Evolutionary conservation across 2,888 invertebrate genomes (phyloP), one percentile per base, ranked within the genome.

Genomic region (Temnothorax rugatulus): DNA sequence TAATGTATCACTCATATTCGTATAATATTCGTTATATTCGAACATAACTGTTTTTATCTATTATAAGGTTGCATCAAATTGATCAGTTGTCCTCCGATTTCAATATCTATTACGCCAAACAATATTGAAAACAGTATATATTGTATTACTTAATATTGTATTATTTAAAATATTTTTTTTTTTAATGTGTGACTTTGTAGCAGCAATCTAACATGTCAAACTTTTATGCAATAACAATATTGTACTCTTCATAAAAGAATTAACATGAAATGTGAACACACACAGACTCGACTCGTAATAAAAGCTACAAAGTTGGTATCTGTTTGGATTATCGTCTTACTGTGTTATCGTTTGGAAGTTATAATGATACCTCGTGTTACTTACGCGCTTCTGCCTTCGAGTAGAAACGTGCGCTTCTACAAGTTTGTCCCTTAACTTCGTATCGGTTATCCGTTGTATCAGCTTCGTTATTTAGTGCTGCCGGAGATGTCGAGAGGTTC

Each of bases 291-390:
- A 38, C 29, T 29, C 8, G n/a, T n/a, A 29, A 47, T 9, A 13
- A 13, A 7, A 74, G 44, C n/a, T 68, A 57, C 29, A 68, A 68
- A 57, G 29, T 11, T 76, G 41, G 4, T 5, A 34, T 44, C 29
- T 68, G 29, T 68, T 41, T 34, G 21, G 13, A 29, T n/a, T 4
- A 4, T 66, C n/a, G 29, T 54, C 5, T 66, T 29, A 29, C 5
- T 41, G 13, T n/a, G 15, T 44, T 41, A 15, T 54, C 29, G 13
- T 44, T 13, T 54, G n/a, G 41, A 66, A 44, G 11, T 77, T 66
- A 76, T 15, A 77, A 77, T 15, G 77, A 77, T 54, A 66, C 13
- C 34, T 74, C 38, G 21, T 25, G 25, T 25, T 77, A 77, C 77
- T 57, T 68, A 68, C 68, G 15, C 29, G 57, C 4, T 66, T 77